Percentiles rank a stretch among this genome's conserved stretches.
Conservation (phyloP, 2,113 vertebrate genomes). For the Ictalurus furcatus region DNA sequence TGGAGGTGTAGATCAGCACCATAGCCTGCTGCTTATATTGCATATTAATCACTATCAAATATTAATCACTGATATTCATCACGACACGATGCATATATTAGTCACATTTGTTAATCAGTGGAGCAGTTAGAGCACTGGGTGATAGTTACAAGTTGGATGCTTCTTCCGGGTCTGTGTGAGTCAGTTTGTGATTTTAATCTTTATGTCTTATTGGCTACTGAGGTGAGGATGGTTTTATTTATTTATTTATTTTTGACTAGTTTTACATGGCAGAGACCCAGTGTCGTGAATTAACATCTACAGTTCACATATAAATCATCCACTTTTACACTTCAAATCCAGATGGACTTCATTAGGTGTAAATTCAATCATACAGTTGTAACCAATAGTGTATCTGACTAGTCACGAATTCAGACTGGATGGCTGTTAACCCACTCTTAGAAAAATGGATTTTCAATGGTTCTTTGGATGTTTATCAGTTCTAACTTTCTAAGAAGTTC, state of each 20-base stretch:
- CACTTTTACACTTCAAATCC: neutral
- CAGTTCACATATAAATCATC: neutral
- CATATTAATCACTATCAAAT: slow-evolving; percentile 7
- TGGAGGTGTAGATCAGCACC: slow-evolving; percentile 62
- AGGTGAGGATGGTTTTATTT: neutral
- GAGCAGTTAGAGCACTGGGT: neutral
- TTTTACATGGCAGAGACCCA: neutral
- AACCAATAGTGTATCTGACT: neutral
- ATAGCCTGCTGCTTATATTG: slow-evolving; percentile 33
- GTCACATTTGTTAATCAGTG: neutral
- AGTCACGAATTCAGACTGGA: neutral
- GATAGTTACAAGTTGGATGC: neutral
- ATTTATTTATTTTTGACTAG: neutral
- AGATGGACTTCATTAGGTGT: neutral
- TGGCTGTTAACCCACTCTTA: neutral
- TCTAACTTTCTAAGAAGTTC: neutral
- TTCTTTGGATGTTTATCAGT: neutral
- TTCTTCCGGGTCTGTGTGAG: neutral
- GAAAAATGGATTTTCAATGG: neutral
- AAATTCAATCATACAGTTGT: neutral
- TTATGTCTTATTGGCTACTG: neutral
- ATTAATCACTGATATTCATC: neutral
- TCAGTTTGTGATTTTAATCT: neutral
- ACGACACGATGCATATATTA: neutral
- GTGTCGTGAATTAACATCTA: neutral